phyloP scores from a whole-genome alignment of 2,888 invertebrate genomes.

The Dicranocentrus wangi region DNA sequence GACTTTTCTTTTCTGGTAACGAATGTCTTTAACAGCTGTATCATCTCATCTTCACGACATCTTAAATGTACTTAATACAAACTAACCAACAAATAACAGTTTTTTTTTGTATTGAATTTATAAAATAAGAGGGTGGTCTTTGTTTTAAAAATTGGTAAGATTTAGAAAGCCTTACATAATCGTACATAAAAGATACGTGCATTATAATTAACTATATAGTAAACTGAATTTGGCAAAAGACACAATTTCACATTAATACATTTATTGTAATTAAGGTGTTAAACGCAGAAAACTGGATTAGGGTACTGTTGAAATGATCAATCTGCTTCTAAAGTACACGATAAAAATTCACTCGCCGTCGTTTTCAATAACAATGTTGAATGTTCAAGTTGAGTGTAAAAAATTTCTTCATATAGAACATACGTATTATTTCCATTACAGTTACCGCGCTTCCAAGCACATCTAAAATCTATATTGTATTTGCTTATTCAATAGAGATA shows the following conservation, averaged over 20 bases:
- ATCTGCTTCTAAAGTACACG: no score
- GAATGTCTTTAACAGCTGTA: slow-evolving; percentile 33
- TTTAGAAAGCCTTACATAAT: not conserved
- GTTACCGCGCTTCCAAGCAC: not conserved
- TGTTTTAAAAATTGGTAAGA: not conserved
- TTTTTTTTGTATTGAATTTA: not conserved
- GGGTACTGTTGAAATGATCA: not conserved
- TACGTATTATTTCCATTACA: no score
- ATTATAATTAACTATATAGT: no score
- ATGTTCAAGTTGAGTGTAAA: not conserved
- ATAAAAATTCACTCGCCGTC: not conserved
- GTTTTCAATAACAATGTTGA: not conserved
- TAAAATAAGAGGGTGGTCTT: not conserved
- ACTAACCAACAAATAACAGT: slow-evolving; percentile 13
- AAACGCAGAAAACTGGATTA: not conserved
- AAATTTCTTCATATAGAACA: no score
- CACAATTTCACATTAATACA: not conserved
- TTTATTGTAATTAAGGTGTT: not conserved
- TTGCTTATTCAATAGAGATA: slow-evolving; percentile 7
- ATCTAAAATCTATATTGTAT: not conserved
- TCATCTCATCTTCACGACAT: not conserved
- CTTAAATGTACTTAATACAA: slow-evolving; percentile 11
- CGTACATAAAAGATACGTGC: not conserved
- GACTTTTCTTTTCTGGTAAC: slow-evolving; percentile 53
- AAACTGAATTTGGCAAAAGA: not conserved